Percentiles rank a stretch among this genome's conserved stretches.
Evolutionary conservation across 2,113 vertebrate species (phyloP).

Genomic region (Alexandromys fortis): DNA sequence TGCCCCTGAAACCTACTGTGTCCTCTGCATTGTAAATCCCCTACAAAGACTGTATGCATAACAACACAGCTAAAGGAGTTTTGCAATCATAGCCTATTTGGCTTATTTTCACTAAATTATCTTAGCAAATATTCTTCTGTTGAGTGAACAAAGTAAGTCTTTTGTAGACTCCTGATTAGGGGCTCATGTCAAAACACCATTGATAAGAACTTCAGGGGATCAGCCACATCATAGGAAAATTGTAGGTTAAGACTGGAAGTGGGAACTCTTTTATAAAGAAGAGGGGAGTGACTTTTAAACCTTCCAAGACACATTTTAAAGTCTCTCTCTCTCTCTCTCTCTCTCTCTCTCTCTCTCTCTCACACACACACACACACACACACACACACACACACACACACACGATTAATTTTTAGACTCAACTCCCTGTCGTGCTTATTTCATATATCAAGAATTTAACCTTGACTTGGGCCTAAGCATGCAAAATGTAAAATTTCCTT

Average conservation of each 20-base stretch:
- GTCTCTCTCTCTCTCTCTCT: too few species aligned
- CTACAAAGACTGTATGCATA: constrained; percentile 21
- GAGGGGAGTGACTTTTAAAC: constrained; percentile 26
- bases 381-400: background rate
- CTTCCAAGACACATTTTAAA: constrained; percentile 26
- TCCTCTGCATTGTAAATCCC: background rate
- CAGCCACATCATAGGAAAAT: constrained; percentile 20
- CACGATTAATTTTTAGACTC: constrained; percentile 47
- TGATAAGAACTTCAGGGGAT: constrained; percentile 47
- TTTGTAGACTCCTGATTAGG: constrained; percentile 33
- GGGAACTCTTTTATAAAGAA: constrained; percentile 16
- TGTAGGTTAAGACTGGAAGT: constrained; percentile 3
- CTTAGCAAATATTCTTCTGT: constrained; percentile 55
- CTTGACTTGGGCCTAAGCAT: background rate
- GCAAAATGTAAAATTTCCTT: background rate
- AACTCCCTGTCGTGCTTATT: constrained; percentile 42
- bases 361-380: background rate
- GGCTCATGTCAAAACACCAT: constrained; percentile 30
- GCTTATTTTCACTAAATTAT: constrained; percentile 34
- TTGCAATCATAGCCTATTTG: background rate
- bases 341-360: too few species aligned
- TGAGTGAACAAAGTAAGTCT: constrained; percentile 17
- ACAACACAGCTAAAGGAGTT: background rate
- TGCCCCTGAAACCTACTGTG: background rate
- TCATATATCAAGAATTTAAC: constrained; percentile 47